These are phyloP conservation scores for Amphimallon solstitiale DNA, from an alignment of 2,888 invertebrate species.

Conservation along the genomic window DNA sequence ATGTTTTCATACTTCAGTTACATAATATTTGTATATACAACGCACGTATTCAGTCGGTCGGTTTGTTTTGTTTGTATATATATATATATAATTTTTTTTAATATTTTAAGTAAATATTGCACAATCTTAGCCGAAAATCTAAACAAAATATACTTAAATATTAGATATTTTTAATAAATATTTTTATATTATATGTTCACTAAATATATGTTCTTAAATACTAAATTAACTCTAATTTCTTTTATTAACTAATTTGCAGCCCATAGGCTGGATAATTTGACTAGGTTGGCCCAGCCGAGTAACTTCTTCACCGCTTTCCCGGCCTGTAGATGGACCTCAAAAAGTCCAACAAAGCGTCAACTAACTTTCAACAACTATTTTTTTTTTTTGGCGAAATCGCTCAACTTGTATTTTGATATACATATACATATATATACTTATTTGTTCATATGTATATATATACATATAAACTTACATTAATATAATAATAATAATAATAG, in stretches of 20 bases:
- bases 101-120: slow-evolving; percentile 57
- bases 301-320: slow-evolving; percentile 47
- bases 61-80: slow-evolving; percentile 42
- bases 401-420: slow-evolving; percentile 60
- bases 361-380: slow-evolving; percentile 63
- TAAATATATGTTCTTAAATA: slow-evolving; percentile 55
- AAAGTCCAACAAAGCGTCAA: slow-evolving; percentile 58
- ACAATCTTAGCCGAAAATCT: slow-evolving; percentile 61
- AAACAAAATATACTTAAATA: slow-evolving; percentile 56
- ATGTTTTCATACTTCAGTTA: too few relatives aligned
- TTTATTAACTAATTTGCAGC: slow-evolving; percentile 60
- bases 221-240: slow-evolving; percentile 58
- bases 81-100: slow-evolving; percentile 30
- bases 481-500: slow-evolving; percentile 45
- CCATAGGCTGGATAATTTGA: slow-evolving; percentile 63
- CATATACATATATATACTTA: slow-evolving; percentile 42
- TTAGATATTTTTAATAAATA: slow-evolving; percentile 61
- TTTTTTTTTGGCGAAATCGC: slow-evolving; percentile 60
- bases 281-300: slow-evolving; percentile 60
- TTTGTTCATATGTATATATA: slow-evolving; percentile 23
- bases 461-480: slow-evolving; percentile 39
- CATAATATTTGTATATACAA: too few relatives aligned
- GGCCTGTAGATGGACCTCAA: slow-evolving; percentile 49
- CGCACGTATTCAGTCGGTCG: slow-evolving; percentile 57
- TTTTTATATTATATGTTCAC: slow-evolving; percentile 59